phyloP scores from a whole-genome alignment of 1,140 invertebrate species.

The Anastatus disparis region DNA sequence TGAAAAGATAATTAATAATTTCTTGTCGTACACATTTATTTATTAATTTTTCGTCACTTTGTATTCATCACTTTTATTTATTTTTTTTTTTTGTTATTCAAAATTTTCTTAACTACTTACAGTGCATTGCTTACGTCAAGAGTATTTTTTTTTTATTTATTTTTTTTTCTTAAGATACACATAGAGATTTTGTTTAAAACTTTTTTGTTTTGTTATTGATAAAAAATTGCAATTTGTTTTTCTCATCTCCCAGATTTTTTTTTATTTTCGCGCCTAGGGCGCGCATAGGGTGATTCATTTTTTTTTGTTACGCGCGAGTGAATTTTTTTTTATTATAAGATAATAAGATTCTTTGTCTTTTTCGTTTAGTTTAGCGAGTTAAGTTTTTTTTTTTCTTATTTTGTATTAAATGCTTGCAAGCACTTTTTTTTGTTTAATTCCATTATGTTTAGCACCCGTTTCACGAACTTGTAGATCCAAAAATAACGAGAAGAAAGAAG shows the following conservation, averaged over 20 bases:
- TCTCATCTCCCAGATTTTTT: not conserved
- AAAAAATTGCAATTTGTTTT: slow-evolving; percentile 15
- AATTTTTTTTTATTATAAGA: slow-evolving; percentile 15
- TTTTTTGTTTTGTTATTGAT: slow-evolving; percentile 29
- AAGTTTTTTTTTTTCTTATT: slow-evolving; percentile 11
- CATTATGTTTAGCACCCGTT: slow-evolving; percentile 32
- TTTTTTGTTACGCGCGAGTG: slow-evolving; percentile 14
- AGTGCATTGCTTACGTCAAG: slow-evolving; percentile 37
- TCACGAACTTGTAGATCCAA: slow-evolving; percentile 34
- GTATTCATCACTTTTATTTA: not conserved
- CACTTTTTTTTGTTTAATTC: slow-evolving; percentile 10
- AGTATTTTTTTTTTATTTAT: slow-evolving; percentile 14
- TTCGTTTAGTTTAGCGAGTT: slow-evolving; percentile 20
- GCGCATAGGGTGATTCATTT: not conserved
- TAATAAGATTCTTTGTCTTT: slow-evolving; percentile 1
- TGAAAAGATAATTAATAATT: not conserved
- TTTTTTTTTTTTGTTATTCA: slow-evolving; percentile 7
- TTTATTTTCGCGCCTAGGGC: not conserved
- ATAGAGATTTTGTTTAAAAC: slow-evolving; percentile 23
- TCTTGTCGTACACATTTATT: not conserved
- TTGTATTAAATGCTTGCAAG: slow-evolving; percentile 10
- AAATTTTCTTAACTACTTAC: slow-evolving; percentile 34
- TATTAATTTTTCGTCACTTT: not conserved
- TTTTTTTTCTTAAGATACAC: slow-evolving; percentile 33
- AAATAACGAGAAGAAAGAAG: slow-evolving; percentile 4